Conservation (phyloP, 1,140 invertebrate species). For the Trichoplusia ni region DNA sequence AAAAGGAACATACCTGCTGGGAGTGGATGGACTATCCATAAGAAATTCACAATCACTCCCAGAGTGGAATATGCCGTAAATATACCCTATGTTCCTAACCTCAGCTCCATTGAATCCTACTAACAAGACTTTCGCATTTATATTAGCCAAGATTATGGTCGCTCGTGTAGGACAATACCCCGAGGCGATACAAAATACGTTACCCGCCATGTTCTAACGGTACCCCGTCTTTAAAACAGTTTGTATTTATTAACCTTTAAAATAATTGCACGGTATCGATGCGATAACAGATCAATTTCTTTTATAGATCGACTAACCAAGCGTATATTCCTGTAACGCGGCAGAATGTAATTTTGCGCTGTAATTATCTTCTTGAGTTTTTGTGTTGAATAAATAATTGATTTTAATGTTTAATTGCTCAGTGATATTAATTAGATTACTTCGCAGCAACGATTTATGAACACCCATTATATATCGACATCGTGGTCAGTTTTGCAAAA, state of each 20-base stretch:
- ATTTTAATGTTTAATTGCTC: neutral
- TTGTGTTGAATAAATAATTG: neutral
- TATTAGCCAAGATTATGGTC: constrained; percentile 18
- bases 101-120: constrained; percentile 10
- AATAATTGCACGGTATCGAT: constrained; percentile 15
- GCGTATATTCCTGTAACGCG: neutral
- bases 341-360: neutral
- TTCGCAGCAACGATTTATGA: too few relatives aligned
- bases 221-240: constrained; percentile 7
- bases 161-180: constrained; percentile 6
- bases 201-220: neutral
- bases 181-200: neutral
- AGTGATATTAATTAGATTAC: neutral
- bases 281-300: neutral
- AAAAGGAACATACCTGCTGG: too few relatives aligned
- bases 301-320: neutral
- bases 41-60: too few relatives aligned
- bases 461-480: too few relatives aligned
- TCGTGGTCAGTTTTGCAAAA: too few relatives aligned
- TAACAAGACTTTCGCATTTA: constrained; percentile 25
- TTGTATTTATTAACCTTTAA: constrained; percentile 12
- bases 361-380: neutral
- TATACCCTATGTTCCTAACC: neutral
- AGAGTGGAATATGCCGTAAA: too few relatives aligned
- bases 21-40: too few relatives aligned